phyloP scores from a whole-genome alignment of 2,888 invertebrate species.

The Drosophila atroscutellata region DNA sequence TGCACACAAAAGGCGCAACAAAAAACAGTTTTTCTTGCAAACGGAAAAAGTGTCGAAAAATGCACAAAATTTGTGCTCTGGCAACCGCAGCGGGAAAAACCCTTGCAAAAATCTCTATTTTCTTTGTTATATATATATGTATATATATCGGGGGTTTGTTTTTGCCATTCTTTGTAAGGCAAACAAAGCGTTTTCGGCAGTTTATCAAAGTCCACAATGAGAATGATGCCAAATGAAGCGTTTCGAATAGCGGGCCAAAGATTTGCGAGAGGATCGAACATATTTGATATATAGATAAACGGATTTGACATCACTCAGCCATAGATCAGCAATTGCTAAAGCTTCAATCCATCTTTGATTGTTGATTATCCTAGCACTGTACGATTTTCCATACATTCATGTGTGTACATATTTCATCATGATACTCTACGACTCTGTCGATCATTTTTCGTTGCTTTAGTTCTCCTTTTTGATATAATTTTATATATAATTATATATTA shows the following conservation, averaged over 20 bases:
- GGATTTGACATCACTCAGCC: constrained; percentile 26
- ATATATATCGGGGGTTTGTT: constrained; percentile 66
- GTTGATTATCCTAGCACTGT: neutral
- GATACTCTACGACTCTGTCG: neutral
- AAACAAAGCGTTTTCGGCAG: constrained; percentile 55
- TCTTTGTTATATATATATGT: constrained; percentile 8
- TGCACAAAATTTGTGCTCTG: constrained; percentile 28
- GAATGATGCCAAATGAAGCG: constrained; percentile 67
- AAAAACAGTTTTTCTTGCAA: constrained; percentile 67
- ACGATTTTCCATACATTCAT: neutral
- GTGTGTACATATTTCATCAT: neutral
- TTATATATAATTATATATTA: no score
- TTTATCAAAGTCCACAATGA: constrained; percentile 38
- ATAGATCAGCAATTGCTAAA: constrained; percentile 11
- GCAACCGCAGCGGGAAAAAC: constrained; percentile 47
- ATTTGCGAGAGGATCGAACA: constrained; percentile 22
- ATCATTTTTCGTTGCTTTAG: neutral
- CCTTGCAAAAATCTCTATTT: constrained; percentile 64
- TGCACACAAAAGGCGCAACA: constrained; percentile 66
- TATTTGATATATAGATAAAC: neutral
- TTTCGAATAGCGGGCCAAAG: constrained; percentile 33
- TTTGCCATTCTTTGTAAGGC: constrained; percentile 64
- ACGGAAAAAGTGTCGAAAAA: constrained; percentile 60
- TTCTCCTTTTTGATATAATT: no score
- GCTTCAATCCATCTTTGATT: neutral